These are phyloP conservation scores for Bucorvus abyssinicus DNA, from an alignment of 2,797 vertebrate genomes.

Conservation along the genomic window DNA sequence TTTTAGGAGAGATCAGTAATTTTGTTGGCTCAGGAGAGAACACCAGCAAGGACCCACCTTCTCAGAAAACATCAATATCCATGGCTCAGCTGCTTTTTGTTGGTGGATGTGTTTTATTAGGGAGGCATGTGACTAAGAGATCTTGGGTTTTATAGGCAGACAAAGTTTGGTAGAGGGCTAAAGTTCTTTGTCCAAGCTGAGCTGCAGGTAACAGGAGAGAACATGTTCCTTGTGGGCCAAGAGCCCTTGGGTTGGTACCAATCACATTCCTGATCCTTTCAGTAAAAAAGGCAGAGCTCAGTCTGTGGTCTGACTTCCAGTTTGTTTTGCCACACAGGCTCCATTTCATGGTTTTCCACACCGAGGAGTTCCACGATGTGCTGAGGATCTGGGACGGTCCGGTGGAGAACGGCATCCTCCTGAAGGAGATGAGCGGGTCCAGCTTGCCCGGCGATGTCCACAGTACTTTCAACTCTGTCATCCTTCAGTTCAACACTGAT, in stretches of 20 bases:
- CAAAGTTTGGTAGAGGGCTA: background rate
- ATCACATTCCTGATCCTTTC: background rate
- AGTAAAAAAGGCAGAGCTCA: background rate
- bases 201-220: background rate
- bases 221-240: fast-evolving
- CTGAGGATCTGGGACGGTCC: conserved; percentile 96
- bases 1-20: background rate
- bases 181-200: background rate
- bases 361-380: conserved; percentile 94
- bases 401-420: conserved; percentile 91
- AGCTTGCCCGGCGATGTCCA: conserved; percentile 86
- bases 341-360: conserved; percentile 97
- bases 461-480: conserved; percentile 93
- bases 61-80: background rate
- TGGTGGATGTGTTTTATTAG: background rate
- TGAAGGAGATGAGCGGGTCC: conserved; percentile 90
- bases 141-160: background rate
- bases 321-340: conserved; percentile 74
- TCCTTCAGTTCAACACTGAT: conserved; percentile 96
- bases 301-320: background rate
- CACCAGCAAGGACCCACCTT: background rate
- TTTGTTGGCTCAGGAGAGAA: background rate
- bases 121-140: background rate
- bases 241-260: background rate
- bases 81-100: fast-evolving